phyloP scores from a whole-genome alignment of 2,113 vertebrate species.

The Podarcis muralis region DNA sequence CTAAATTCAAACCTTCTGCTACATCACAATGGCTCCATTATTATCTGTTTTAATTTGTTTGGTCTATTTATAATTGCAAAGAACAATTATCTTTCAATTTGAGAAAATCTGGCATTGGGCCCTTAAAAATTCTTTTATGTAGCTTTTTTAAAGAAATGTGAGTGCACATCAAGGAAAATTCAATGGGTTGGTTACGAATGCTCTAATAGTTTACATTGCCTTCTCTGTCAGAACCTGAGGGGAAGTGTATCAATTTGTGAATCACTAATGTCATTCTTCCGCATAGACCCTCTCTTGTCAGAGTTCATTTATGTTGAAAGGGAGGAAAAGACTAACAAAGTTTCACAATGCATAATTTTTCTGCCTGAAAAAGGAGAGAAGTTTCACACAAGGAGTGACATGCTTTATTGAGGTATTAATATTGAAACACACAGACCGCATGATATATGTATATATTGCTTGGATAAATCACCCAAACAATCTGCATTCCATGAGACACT shows the following conservation, averaged over 20 bases:
- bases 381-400: neutral
- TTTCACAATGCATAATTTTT: neutral
- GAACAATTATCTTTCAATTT: neutral
- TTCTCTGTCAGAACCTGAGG: neutral
- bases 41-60: neutral
- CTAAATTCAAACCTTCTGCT: neutral
- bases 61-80: neutral
- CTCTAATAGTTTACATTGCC: neutral
- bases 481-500: conserved; percentile 28
- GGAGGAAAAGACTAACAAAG: neutral
- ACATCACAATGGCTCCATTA: too few relatives aligned
- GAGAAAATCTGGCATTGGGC: neutral
- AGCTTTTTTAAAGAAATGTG: neutral
- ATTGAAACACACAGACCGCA: neutral
- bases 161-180: neutral
- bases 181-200: neutral
- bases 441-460: conserved; percentile 21
- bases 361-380: neutral
- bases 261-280: neutral
- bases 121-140: neutral
- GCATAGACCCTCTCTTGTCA: neutral
- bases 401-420: conserved; percentile 16
- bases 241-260: neutral
- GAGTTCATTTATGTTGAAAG: conserved; percentile 1
- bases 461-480: conserved; percentile 35